Conservation (phyloP, 1,140 invertebrate species). For the Steinernema khuongi region DNA sequence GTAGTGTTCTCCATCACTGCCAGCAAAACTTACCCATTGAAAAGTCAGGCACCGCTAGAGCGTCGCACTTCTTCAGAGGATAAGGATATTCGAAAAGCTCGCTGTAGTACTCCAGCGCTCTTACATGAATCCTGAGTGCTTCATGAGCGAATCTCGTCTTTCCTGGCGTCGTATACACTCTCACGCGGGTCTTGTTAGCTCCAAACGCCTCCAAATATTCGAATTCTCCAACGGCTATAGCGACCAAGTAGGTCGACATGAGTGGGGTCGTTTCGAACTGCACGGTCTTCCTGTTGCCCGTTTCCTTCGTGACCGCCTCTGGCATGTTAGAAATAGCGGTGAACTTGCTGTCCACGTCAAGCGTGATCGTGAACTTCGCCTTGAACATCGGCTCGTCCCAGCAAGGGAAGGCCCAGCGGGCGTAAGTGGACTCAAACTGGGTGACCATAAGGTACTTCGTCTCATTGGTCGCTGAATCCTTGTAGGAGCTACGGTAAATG, state of each 20-base stretch:
- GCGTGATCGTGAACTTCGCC: slow-evolving; percentile 68
- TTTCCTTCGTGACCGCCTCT: slow-evolving; percentile 35
- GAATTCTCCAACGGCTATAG: slow-evolving; percentile 62
- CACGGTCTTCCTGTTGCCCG: slow-evolving; percentile 60
- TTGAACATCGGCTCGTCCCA: slow-evolving; percentile 91
- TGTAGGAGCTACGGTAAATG: slow-evolving; percentile 84
- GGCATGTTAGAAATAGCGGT: slow-evolving; percentile 70
- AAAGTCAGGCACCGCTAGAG: slow-evolving; percentile 33
- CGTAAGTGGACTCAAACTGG: slow-evolving; percentile 87
- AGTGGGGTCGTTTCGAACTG: slow-evolving; percentile 57
- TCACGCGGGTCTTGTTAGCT: slow-evolving; percentile 58
- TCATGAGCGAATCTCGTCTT: slow-evolving; percentile 64
- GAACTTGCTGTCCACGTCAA: slow-evolving; percentile 53
- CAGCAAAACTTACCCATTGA: neutral
- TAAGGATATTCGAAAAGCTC: slow-evolving; percentile 75
- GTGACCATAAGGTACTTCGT: slow-evolving; percentile 71
- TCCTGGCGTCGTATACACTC: slow-evolving; percentile 73
- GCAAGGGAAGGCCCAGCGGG: slow-evolving; percentile 85
- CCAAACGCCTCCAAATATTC: slow-evolving; percentile 54
- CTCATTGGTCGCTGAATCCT: slow-evolving; percentile 67
- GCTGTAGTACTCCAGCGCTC: slow-evolving; percentile 75
- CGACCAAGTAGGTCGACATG: slow-evolving; percentile 63
- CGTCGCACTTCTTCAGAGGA: slow-evolving; percentile 62
- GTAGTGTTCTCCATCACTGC: too few relatives aligned
- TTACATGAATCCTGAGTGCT: slow-evolving; percentile 67